Percentiles rank a stretch among this genome's conserved stretches.
Evolutionary conservation across 1,140 invertebrate genomes (phyloP).

Genomic region (Drosophila repletoides): DNA sequence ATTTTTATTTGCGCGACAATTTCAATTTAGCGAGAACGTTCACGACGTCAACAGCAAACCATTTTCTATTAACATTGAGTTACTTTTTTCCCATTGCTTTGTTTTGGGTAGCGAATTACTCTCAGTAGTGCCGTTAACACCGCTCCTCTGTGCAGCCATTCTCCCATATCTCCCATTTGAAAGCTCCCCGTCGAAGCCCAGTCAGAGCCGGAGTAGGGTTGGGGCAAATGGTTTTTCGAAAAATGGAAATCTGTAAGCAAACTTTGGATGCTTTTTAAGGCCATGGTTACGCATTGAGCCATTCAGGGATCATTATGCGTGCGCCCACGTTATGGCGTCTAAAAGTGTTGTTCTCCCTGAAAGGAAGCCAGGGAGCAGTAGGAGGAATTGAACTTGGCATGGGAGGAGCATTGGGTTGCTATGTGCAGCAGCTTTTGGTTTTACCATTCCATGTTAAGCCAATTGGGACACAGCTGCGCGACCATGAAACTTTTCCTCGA

Average conservation of each 20-base stretch:
- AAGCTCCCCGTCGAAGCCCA: conserved; percentile 23
- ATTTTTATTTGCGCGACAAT: conserved; percentile 82
- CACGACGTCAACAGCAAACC: conserved; percentile 38
- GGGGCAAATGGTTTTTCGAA: conserved; percentile 60
- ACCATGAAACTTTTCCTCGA: background rate
- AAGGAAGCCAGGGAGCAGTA: conserved; percentile 5
- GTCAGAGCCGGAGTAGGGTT: background rate
- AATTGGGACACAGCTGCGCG: background rate
- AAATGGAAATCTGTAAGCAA: conserved; percentile 68
- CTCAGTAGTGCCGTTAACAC: conserved; percentile 80
- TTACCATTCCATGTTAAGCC: background rate
- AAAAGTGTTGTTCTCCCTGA: conserved; percentile 64
- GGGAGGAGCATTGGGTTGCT: background rate
- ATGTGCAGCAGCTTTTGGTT: background rate
- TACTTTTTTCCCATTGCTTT: conserved; percentile 36
- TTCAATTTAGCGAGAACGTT: conserved; percentile 72
- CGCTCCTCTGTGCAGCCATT: conserved; percentile 36
- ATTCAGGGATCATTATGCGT: conserved; percentile 74
- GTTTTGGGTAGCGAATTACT: conserved; percentile 59
- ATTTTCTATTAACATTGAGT: conserved; percentile 73
- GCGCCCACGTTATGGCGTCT: conserved; percentile 70
- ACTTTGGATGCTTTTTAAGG: conserved; percentile 34
- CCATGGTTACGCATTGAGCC: conserved; percentile 58
- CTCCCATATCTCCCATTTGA: background rate
- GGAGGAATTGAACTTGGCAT: background rate